Conservation (phyloP, 2,113 vertebrate genomes). For the Colossoma macropomum region DNA sequence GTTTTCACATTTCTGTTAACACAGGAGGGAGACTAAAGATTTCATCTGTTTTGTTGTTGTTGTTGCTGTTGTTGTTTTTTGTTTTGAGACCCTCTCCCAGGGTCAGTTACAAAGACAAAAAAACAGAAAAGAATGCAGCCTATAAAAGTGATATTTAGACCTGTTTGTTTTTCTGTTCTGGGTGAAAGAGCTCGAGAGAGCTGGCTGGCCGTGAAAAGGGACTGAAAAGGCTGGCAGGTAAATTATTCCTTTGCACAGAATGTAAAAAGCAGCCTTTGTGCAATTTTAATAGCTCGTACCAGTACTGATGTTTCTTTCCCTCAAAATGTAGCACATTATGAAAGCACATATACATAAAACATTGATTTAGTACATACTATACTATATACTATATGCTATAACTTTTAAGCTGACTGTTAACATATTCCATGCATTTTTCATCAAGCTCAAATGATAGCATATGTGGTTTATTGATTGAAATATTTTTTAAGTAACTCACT, state of each 20-base stretch:
- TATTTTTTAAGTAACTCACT: not conserved
- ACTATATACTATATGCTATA: not conserved
- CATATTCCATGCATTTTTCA: not conserved
- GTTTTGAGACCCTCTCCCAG: not conserved
- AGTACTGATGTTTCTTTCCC: not conserved
- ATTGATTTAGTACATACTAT: not conserved
- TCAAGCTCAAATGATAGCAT: not conserved
- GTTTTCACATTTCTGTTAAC: not conserved
- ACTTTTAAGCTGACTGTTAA: not conserved
- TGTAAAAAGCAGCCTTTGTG: not conserved
- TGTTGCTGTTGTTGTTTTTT: not conserved
- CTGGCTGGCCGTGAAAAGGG: not conserved
- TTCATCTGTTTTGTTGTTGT: not conserved
- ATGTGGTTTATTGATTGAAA: not conserved
- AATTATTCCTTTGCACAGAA: not conserved
- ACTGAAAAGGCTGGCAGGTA: conserved; percentile 9
- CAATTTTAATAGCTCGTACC: not conserved
- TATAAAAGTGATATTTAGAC: not conserved
- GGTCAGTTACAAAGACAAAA: not conserved
- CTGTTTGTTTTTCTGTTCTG: not conserved
- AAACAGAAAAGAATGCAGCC: not conserved
- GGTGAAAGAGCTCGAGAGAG: not conserved
- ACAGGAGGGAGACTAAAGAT: not conserved
- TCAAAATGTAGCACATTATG: not conserved
- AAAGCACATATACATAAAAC: not conserved